These are phyloP conservation scores for Maconellicoccus hirsutus DNA, from an alignment of 1,140 invertebrate species.

Conservation along the genomic window DNA sequence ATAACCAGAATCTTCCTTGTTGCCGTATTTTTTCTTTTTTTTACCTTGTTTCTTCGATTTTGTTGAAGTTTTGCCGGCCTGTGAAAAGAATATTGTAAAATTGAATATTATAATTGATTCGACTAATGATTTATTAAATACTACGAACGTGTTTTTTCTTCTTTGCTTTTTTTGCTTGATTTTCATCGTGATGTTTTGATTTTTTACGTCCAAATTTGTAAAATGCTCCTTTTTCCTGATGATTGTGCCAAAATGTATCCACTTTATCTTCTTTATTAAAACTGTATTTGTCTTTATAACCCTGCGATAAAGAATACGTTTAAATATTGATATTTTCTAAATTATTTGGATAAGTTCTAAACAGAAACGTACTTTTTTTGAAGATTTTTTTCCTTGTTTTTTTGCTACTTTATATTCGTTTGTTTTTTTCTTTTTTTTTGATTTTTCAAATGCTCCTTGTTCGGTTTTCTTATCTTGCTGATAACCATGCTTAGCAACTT, in stretches of 20 bases:
- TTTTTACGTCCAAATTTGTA: background rate
- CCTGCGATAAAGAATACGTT: background rate
- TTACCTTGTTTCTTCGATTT: background rate
- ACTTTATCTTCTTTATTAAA: constrained; percentile 1
- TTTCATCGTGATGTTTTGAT: background rate
- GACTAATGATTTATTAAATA: too few species aligned
- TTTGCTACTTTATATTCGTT: background rate
- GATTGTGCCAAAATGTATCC: background rate
- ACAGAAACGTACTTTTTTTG: background rate
- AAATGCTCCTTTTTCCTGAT: background rate
- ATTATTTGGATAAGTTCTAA: background rate
- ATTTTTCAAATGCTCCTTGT: background rate
- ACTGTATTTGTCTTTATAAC: background rate
- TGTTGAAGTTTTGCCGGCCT: background rate
- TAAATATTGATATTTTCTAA: background rate
- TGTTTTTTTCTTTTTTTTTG: background rate
- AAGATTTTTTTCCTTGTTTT: background rate
- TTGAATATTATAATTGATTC: too few species aligned
- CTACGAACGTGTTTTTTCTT: background rate
- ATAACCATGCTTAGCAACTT: background rate
- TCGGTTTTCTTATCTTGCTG: background rate
- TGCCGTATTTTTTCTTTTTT: background rate
- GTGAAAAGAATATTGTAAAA: background rate
- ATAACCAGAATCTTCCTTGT: background rate
- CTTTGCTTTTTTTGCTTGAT: background rate